Conservation (phyloP, 2,888 invertebrate species). For the Phalera bucephala region DNA sequence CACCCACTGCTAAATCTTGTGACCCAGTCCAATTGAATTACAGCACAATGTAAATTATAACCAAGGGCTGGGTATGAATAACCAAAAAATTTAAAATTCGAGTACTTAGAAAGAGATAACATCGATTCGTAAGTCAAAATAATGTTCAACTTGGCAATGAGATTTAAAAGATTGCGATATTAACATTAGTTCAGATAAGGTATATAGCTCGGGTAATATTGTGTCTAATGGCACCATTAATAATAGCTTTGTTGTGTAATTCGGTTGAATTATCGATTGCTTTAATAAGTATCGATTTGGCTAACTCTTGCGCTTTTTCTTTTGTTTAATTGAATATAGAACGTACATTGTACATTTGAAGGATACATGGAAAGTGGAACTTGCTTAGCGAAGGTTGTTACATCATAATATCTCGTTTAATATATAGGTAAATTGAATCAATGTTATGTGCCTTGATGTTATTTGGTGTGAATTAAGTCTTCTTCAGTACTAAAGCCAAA, state of each 20-base stretch:
- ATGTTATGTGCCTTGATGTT: too few species aligned
- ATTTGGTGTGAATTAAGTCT: too few species aligned
- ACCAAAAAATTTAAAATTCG: constrained; percentile 16
- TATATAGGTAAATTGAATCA: too few species aligned
- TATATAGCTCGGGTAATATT: constrained; percentile 1
- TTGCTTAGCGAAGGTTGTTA: too few species aligned
- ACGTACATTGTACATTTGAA: too few species aligned
- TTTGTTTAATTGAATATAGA: not conserved
- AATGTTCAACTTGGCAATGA: constrained; percentile 41
- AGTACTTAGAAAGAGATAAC: constrained; percentile 16
- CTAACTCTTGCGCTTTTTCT: too few species aligned
- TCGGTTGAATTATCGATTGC: not conserved
- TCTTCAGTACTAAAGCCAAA: too few species aligned
- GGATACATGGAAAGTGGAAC: too few species aligned
- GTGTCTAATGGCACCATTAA: constrained; percentile 1
- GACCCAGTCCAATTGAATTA: constrained; percentile 9
- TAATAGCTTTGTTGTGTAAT: not conserved
- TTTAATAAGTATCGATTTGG: not conserved
- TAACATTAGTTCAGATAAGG: constrained; percentile 30
- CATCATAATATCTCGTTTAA: too few species aligned
- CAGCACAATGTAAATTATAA: constrained; percentile 8
- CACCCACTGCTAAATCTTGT: constrained; percentile 25
- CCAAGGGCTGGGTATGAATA: constrained; percentile 1
- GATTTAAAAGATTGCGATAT: constrained; percentile 34
- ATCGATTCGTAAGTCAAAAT: constrained; percentile 31